Percentiles rank a stretch among this genome's conserved stretches.
These are phyloP conservation scores for Lordiphosa clarofinis DNA, from an alignment of 1,140 invertebrate species.

Conservation along the genomic window DNA sequence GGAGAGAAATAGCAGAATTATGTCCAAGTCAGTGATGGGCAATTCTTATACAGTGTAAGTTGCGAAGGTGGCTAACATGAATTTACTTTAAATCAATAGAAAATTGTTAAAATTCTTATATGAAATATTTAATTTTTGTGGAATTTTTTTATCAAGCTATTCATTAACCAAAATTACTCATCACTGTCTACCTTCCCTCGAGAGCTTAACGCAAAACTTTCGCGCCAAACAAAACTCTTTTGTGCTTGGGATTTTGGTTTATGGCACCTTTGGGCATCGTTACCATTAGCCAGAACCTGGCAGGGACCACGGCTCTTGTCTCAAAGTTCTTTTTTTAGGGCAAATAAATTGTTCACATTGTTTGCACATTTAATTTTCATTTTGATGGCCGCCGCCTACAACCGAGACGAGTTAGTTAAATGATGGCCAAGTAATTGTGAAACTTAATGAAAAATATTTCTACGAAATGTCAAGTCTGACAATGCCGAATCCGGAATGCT, in stretches of 20 bases:
- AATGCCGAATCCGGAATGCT: constrained; percentile 8
- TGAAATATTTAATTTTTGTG: too few relatives aligned
- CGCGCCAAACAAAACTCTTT: constrained; percentile 23
- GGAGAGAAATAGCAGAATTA: background rate
- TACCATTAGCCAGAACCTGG: constrained; percentile 30
- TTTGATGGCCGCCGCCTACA: constrained; percentile 20
- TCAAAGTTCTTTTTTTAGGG: constrained; percentile 10
- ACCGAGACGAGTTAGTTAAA: constrained; percentile 9
- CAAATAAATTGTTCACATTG: constrained; percentile 42
- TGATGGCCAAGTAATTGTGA: constrained; percentile 43
- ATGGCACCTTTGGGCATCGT: constrained; percentile 65
- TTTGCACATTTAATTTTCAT: constrained; percentile 51
- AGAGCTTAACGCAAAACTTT: constrained; percentile 14
- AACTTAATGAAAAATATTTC: constrained; percentile 56
- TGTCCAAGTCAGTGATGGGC: too few relatives aligned
- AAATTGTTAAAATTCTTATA: too few relatives aligned
- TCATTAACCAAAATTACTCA: too few relatives aligned
- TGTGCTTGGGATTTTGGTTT: constrained; percentile 51
- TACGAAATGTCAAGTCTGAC: constrained; percentile 14
- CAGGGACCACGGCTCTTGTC: constrained; percentile 1
- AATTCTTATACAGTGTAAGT: too few relatives aligned
- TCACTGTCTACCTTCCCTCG: constrained; percentile 1
- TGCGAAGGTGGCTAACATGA: too few relatives aligned
- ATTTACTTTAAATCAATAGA: too few relatives aligned
- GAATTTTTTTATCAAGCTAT: too few relatives aligned